A percentile compares a stretch with the other conserved stretches of the same genome.
These are phyloP conservation scores for Nomada fucata DNA, from an alignment of 2,888 invertebrate genomes.

Conservation along the genomic window DNA sequence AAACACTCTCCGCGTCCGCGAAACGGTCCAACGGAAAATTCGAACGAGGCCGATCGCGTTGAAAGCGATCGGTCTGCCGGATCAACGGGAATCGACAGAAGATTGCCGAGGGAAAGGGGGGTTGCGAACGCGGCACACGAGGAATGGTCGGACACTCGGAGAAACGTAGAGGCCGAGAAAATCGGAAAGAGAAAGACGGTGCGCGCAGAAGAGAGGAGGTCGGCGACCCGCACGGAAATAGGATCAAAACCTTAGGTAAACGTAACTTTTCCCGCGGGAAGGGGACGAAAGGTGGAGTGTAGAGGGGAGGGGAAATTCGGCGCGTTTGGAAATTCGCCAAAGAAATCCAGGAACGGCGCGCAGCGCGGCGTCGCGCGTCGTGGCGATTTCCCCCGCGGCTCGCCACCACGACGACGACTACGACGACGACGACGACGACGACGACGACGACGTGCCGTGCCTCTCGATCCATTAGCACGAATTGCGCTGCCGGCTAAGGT, in stretches of 20 bases:
- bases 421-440: constrained; percentile 25
- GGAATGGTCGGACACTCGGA: not conserved
- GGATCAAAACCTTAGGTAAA: constrained; percentile 81
- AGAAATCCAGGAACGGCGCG: constrained; percentile 75
- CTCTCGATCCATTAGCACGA: constrained; percentile 73
- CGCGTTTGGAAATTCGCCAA: constrained; percentile 81
- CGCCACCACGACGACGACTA: constrained; percentile 38
- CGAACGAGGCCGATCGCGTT: not conserved
- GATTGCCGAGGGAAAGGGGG: constrained; percentile 33
- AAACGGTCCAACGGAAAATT: not conserved
- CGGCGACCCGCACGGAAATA: constrained; percentile 81
- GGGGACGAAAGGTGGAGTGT: constrained; percentile 50
- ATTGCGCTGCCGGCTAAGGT: constrained; percentile 69
- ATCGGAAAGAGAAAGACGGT: constrained; percentile 22
- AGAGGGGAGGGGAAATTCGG: constrained; percentile 67
- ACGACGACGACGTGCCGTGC: constrained; percentile 57
- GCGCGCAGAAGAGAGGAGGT: constrained; percentile 62
- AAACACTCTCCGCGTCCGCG: not conserved
- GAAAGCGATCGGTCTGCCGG: not conserved
- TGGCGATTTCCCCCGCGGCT: constrained; percentile 69
- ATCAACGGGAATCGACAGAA: constrained; percentile 32
- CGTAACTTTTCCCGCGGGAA: constrained; percentile 78
- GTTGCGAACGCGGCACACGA: not conserved
- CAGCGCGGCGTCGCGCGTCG: constrained; percentile 45
- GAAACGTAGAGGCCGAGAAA: constrained; percentile 21